Evolutionary conservation across 1,140 invertebrate genomes (phyloP).

Genomic region (Acromyrmex echinatior): DNA sequence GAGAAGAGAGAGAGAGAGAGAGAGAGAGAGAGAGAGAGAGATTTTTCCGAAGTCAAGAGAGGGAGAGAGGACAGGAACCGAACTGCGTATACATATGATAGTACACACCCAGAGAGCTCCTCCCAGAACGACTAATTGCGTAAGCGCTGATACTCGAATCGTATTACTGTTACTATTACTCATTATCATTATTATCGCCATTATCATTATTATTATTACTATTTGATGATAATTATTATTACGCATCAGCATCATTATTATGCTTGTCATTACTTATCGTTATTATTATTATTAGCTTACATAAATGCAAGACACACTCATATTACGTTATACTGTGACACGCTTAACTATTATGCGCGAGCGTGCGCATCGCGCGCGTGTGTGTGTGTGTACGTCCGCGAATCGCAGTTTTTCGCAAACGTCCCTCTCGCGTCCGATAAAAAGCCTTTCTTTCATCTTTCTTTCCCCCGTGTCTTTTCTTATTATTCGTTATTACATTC

Average conservation of each 20-base stretch:
- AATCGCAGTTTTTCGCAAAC: conserved; percentile 1
- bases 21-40: conserved; percentile 29
- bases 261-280: conserved; percentile 65
- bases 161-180: conserved; percentile 74
- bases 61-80: conserved; percentile 30
- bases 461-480: background rate
- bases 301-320: conserved; percentile 21
- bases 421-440: background rate
- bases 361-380: conserved; percentile 49
- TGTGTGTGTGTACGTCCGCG: background rate
- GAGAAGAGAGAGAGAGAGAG: conserved; percentile 25
- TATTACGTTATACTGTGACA: conserved; percentile 23
- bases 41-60: too few species aligned
- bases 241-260: conserved; percentile 64
- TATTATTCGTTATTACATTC: conserved; percentile 24
- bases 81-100: conserved; percentile 37
- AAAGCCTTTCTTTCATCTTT: background rate
- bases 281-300: conserved; percentile 78
- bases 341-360: conserved; percentile 2
- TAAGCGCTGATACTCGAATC: conserved; percentile 59
- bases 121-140: conserved; percentile 36
- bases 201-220: conserved; percentile 78
- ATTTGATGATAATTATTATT: conserved; percentile 73
- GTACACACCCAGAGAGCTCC: conserved; percentile 30
- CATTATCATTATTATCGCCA: conserved; percentile 60